Evolutionary conservation across 2,888 invertebrate species (phyloP), one percentile per base, ranked within the genome.

Genomic region (Drosophila nr. fundita): DNA sequence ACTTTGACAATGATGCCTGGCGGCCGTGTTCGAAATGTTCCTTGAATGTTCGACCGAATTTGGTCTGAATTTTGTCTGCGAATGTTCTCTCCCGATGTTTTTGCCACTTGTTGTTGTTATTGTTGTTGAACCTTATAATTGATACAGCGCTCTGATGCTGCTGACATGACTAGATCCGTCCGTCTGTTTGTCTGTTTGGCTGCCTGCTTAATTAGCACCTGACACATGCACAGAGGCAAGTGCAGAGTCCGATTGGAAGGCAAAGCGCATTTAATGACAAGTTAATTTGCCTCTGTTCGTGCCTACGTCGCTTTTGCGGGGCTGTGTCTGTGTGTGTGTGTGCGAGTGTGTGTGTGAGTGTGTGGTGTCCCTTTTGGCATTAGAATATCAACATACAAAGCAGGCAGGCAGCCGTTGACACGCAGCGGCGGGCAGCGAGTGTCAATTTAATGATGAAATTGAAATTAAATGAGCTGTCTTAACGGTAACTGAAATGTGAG

Each of bases 231-330:
- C 69, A 72, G 53, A 24, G 49, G 32, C 52, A 67, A 73, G 68
- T 73, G 68, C 66, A 76, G 57, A 62, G 68, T 69, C 38, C 58
- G 55, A 65, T 68, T 71, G 62, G 68, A 61, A 69, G 66, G 64
- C 66, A 67, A 76, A 83, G 71, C 66, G 72, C 88, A 71, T 80
- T 85, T 83, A 82, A 85, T 83, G 83, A 80, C 88, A 76, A 85
- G 73, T 85, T 87, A 83, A 83, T 88, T 85, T 79, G 64, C 68
- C 54, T 59, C 48, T 52, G 0, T 67, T 36, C 50, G 13, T 63
- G 52, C 67, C 36, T 54, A 30, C 50, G n/a, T 45, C 24, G 45
- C 52, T 63, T 24, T 55, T 32, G 10, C 10, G 10, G 0, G 32
- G 32, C 32, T 32, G 32, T 32, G 0, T 32, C 32, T 32, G 53